Conservation (phyloP, 2,113 vertebrate species). For the Sinocyclocheilus anshuiensis region DNA sequence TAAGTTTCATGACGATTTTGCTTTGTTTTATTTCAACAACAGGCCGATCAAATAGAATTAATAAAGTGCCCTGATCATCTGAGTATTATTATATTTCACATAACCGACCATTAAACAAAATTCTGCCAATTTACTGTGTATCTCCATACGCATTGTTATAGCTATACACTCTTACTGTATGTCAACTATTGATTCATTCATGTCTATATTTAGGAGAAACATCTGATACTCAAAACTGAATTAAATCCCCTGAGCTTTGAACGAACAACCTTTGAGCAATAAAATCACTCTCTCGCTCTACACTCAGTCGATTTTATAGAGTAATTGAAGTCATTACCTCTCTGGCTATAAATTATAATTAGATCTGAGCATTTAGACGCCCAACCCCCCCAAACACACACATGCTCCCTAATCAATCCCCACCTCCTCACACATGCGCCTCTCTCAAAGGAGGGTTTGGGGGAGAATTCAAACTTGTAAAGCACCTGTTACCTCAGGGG, state of each 20-base stretch:
- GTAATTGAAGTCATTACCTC: constrained; percentile 10
- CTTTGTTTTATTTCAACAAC: too few species aligned
- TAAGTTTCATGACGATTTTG: too few species aligned
- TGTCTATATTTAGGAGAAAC: constrained; percentile 1
- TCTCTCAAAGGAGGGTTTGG: constrained; percentile 8
- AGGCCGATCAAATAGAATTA: too few species aligned
- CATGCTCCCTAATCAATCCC: constrained; percentile 1
- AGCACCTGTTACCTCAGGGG: constrained; percentile 55
- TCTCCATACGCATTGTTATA: too few species aligned
- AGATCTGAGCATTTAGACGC: constrained; percentile 2
- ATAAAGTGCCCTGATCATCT: not conserved
- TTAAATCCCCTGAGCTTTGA: not conserved
- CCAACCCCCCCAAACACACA: not conserved
- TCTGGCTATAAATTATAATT: constrained; percentile 22
- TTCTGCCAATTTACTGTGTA: not conserved
- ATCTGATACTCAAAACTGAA: not conserved
- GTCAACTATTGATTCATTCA: not conserved
- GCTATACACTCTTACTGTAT: not conserved
- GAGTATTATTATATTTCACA: not conserved
- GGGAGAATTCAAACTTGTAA: constrained; percentile 34
- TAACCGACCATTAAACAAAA: not conserved
- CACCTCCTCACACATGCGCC: constrained; percentile 14
- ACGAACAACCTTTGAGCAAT: not conserved
- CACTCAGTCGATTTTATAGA: not conserved
- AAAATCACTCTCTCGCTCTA: not conserved